Conservation (phyloP, 2,888 invertebrate species). For the Melolontha melolontha region DNA sequence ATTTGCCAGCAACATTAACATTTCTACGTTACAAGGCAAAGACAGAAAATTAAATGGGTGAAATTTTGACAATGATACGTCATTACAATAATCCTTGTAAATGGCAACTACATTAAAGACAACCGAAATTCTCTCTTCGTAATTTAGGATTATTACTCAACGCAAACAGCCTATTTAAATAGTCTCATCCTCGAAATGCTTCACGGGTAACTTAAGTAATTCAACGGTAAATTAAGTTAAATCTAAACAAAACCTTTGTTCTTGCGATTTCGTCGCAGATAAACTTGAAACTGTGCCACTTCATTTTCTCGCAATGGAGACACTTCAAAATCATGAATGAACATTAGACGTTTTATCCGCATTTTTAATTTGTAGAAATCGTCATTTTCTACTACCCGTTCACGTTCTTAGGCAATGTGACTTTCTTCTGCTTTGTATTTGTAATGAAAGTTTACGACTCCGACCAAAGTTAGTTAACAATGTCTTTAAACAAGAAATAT, state of each 20-base stretch:
- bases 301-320: slow-evolving; percentile 17
- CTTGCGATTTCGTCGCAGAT: background rate
- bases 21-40: no score
- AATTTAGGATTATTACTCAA: no score
- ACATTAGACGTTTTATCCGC: slow-evolving; percentile 19
- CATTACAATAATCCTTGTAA: no score
- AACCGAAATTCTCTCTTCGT: no score
- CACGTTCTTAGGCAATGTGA: background rate
- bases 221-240: slow-evolving; percentile 25
- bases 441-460: slow-evolving; percentile 32
- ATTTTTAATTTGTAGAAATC: slow-evolving; percentile 31
- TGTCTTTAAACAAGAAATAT: slow-evolving; percentile 42
- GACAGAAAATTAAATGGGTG: no score
- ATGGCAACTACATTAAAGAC: no score
- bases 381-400: background rate
- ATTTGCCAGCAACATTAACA: no score
- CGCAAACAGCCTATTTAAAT: slow-evolving; percentile 1
- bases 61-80: no score
- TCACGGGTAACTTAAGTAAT: slow-evolving; percentile 18
- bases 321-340: slow-evolving; percentile 12
- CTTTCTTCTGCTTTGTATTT: slow-evolving; percentile 26
- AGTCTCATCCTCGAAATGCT: slow-evolving; percentile 1
- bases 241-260: slow-evolving; percentile 17
- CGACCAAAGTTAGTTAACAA: slow-evolving; percentile 34
- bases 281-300: slow-evolving; percentile 16